A percentile compares a stretch with the other conserved stretches of the same genome.
Evolutionary conservation across 2,888 invertebrate species (phyloP).

Genomic region (Cacoxenus indagator): DNA sequence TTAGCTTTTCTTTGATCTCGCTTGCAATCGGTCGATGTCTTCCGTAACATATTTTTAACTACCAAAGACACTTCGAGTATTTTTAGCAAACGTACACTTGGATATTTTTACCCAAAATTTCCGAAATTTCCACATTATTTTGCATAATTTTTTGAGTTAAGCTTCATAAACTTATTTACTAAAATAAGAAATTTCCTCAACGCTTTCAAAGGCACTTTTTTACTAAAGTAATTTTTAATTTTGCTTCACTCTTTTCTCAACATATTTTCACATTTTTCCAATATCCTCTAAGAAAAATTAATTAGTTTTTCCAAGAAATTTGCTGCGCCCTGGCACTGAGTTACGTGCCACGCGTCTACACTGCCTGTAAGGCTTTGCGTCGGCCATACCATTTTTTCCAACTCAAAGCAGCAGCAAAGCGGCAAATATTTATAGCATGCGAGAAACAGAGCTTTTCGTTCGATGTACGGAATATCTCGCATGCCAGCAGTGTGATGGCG

Average conservation of each 20-base stretch:
- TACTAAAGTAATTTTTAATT: neutral
- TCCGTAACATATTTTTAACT: slow-evolving; percentile 6
- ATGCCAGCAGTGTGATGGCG: slow-evolving; percentile 8
- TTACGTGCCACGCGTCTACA: neutral
- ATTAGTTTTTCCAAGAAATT: neutral
- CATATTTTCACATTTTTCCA: neutral
- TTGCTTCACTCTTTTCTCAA: neutral
- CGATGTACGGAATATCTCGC: slow-evolving; percentile 15
- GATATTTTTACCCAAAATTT: neutral
- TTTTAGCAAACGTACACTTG: neutral
- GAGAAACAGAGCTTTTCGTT: slow-evolving; percentile 38
- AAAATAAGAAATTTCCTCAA: neutral
- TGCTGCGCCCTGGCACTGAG: neutral
- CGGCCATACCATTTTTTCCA: slow-evolving; percentile 36
- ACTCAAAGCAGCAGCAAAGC: neutral
- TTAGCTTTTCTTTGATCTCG: slow-evolving; percentile 15
- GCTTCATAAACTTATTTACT: neutral
- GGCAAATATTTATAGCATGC: slow-evolving; percentile 45
- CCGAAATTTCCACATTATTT: neutral
- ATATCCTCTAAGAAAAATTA: slow-evolving; percentile 23
- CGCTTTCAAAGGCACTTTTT: neutral
- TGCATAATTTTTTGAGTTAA: neutral
- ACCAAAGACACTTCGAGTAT: neutral
- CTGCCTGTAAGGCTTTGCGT: slow-evolving; percentile 56
- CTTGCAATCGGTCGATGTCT: slow-evolving; percentile 19